phyloP scores from a whole-genome alignment of 2,888 invertebrate species.

The Seladonia tumulorum region DNA sequence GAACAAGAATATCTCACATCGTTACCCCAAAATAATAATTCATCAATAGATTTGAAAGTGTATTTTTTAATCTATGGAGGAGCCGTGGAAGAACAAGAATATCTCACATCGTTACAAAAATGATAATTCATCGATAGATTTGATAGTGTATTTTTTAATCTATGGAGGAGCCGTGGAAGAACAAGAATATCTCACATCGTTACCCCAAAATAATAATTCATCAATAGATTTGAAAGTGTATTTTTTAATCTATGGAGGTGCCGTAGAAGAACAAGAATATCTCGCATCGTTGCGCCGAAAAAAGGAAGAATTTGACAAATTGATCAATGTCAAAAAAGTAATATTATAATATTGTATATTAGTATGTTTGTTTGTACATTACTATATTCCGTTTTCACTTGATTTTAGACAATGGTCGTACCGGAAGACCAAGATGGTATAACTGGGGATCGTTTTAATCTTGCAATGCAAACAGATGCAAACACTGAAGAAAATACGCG shows the following conservation, averaged over 20 bases:
- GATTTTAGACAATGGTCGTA: slow-evolving; percentile 91
- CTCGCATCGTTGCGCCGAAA: slow-evolving; percentile 95
- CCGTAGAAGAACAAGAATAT: slow-evolving; percentile 98
- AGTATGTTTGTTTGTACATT: not conserved
- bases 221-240: slow-evolving; percentile 89
- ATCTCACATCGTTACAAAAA: too few species aligned
- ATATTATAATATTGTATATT: slow-evolving; percentile 74
- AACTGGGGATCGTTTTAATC: slow-evolving; percentile 87
- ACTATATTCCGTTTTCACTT: slow-evolving; percentile 42
- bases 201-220: slow-evolving; percentile 85
- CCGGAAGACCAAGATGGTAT: slow-evolving; percentile 95
- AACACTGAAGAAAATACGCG: slow-evolving; percentile 86
- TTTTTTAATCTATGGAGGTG: slow-evolving; percentile 95
- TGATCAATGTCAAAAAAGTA: slow-evolving; percentile 97
- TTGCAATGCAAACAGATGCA: slow-evolving; percentile 79
- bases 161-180: too few species aligned
- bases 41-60: too few species aligned
- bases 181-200: too few species aligned
- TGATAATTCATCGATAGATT: too few species aligned
- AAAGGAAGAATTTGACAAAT: slow-evolving; percentile 96
- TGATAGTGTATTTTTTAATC: too few species aligned
- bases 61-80: too few species aligned
- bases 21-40: too few species aligned
- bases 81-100: too few species aligned
- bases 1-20: too few species aligned